phyloP scores from a whole-genome alignment of 1,140 invertebrate species.

The Brachionus calyciflorus region DNA sequence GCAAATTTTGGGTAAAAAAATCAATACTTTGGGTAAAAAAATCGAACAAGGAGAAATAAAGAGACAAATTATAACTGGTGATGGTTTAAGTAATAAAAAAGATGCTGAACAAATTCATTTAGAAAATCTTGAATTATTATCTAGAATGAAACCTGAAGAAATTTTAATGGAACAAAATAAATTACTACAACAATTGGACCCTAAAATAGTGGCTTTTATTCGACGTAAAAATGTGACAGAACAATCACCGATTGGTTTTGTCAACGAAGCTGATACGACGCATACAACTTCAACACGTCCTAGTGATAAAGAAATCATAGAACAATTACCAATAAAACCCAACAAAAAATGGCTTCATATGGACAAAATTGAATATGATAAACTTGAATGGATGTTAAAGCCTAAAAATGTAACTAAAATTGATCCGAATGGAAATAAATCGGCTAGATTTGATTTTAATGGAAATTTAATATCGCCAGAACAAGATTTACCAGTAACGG shows the following conservation, averaged over 20 bases:
- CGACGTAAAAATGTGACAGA: constrained; percentile 49
- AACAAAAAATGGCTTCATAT: constrained; percentile 74
- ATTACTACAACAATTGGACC: constrained; percentile 60
- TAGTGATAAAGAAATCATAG: constrained; percentile 51
- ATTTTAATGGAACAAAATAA: constrained; percentile 72
- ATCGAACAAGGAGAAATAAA: constrained; percentile 35
- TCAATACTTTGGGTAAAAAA: constrained; percentile 51
- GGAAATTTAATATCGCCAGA: constrained; percentile 60
- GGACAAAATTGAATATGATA: constrained; percentile 74
- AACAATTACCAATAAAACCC: constrained; percentile 50
- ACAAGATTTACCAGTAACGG: constrained; percentile 65
- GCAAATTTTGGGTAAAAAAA: constrained; percentile 57
- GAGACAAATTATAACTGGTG: constrained; percentile 17
- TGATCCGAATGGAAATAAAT: constrained; percentile 50
- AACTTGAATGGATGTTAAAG: constrained; percentile 74
- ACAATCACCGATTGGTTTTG: constrained; percentile 50
- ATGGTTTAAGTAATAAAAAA: constrained; percentile 49
- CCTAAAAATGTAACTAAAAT: constrained; percentile 18
- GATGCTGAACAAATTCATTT: constrained; percentile 67
- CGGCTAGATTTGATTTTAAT: constrained; percentile 69
- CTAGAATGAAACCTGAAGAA: constrained; percentile 70
- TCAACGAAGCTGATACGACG: constrained; percentile 46
- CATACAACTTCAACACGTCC: background rate
- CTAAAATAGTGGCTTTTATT: constrained; percentile 46
- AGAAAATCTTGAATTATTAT: constrained; percentile 70